Percentiles rank a stretch among this genome's conserved stretches.
These are phyloP conservation scores for Pelmatolapia mariae DNA, from an alignment of 2,113 vertebrate genomes.

Conservation along the genomic window DNA sequence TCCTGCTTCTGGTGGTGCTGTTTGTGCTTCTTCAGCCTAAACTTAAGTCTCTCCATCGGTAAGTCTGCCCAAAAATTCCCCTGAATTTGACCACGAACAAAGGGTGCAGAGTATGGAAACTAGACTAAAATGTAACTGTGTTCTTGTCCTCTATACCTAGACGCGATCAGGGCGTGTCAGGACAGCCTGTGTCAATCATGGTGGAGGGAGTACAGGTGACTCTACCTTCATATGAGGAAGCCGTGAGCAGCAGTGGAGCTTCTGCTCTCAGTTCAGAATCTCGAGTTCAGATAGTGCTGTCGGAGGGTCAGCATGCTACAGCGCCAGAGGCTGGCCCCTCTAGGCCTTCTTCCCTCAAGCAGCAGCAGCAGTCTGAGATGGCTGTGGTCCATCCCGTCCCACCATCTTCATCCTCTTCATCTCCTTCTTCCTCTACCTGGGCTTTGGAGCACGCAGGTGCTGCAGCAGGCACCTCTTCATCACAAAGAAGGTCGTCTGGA, in stretches of 20 bases:
- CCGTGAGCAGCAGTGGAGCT: constrained; percentile 80
- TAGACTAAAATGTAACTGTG: background rate
- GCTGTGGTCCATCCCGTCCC: constrained; percentile 85
- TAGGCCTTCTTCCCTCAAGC: constrained; percentile 67
- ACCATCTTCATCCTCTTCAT: constrained; percentile 56
- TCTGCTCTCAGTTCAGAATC: constrained; percentile 74
- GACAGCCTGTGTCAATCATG: constrained; percentile 91
- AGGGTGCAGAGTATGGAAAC: background rate
- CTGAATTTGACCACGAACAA: background rate
- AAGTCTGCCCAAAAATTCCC: constrained; percentile 18
- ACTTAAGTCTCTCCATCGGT: constrained; percentile 96
- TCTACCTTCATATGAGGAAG: constrained; percentile 94
- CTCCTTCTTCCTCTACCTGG: constrained; percentile 77
- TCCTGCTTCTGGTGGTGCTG: constrained; percentile 92
- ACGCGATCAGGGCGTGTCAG: constrained; percentile 86
- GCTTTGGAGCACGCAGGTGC: constrained; percentile 73
- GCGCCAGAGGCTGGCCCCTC: constrained; percentile 71
- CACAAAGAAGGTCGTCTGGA: constrained; percentile 72
- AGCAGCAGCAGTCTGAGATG: constrained; percentile 81
- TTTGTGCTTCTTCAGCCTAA: constrained; percentile 96
- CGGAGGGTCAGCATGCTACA: constrained; percentile 77
- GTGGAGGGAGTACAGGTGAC: constrained; percentile 96
- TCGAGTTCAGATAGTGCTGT: constrained; percentile 94
- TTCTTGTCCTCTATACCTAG: constrained; percentile 51
- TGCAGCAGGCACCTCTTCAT: constrained; percentile 58